Percentiles rank a stretch among this genome's conserved stretches.
Conservation (phyloP, 2,888 invertebrate genomes). For the Troides oblongomaculatus region DNA sequence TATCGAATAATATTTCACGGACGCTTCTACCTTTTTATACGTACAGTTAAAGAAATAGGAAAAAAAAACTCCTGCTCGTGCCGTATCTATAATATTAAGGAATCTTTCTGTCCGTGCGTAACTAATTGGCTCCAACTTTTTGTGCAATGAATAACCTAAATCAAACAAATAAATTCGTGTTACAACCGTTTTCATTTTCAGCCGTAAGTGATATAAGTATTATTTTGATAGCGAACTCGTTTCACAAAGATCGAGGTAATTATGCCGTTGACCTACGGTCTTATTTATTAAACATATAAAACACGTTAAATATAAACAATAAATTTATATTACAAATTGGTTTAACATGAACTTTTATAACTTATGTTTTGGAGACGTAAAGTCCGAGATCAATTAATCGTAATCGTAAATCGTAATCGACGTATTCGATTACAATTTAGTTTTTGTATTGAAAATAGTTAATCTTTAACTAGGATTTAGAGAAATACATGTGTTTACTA, state of each 20-base stretch:
- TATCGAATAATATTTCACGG: constrained; percentile 2
- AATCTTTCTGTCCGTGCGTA: constrained; percentile 22
- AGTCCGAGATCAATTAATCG: no score
- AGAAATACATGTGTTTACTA: no score
- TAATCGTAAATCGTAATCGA: no score
- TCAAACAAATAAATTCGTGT: constrained; percentile 17
- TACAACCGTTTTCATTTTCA: constrained; percentile 17
- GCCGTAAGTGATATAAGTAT: constrained; percentile 16
- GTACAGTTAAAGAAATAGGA: neutral
- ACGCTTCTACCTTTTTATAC: neutral
- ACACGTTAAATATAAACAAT: neutral
- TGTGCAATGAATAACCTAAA: constrained; percentile 20
- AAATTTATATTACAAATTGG: neutral
- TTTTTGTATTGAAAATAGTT: no score
- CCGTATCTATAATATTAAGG: constrained; percentile 17
- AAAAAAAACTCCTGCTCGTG: constrained; percentile 22
- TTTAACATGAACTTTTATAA: no score
- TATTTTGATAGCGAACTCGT: constrained; percentile 20
- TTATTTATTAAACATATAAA: neutral
- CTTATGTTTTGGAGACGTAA: no score
- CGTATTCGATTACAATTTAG: no score
- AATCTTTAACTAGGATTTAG: no score
- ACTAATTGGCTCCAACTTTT: constrained; percentile 28
- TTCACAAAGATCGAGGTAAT: constrained; percentile 8
- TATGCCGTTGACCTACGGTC: constrained; percentile 12